Base-by-base conservation (phyloP, 2,113 vertebrate species). In the Morphnarchus princeps region DNA sequence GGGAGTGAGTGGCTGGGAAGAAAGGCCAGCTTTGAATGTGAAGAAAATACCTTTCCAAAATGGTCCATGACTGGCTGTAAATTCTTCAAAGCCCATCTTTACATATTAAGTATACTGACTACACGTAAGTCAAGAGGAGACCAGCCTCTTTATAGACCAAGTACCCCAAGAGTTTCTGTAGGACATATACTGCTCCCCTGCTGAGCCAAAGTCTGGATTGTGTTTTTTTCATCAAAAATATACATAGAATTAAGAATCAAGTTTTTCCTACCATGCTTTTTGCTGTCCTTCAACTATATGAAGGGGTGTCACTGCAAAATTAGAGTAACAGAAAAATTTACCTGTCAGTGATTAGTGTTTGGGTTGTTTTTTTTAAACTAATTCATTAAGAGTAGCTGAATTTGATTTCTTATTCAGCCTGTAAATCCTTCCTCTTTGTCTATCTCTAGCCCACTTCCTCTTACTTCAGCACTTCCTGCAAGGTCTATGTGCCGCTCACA, bases 391-490 rank as follows among this genome's bases (percentile, higher is more conserved):
- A 77, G 34, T 6, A 92, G 50, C 45, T 90, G 54, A 76, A 62
- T 85, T 92, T 83, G 50, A 58, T 61, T 61, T 54, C 74, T 93
- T 58, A 83, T 34, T 94, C 73, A 93, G 69, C 24, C 87, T 79
- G 49, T 32, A 88, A 82, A 87, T 49, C 54, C 25, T 89, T 81
- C 61, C 61, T 82, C 36, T 54, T 69, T 4, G 1, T 67, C 55
- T 55, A 7, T 52, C 89, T 89, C 81, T 52, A 94, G 52, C 61
- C 91, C 87, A 54, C 74, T 96, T 93, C 82, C 79, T 94, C 26
- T 91, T 82, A 84, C 77, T 52, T 76, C 87, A 96, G 78, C 85
- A 66, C 50, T 94, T 94, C 84, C 87, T 96, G 92, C 58, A 76
- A 80, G 62, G 85, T 93, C 58, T 61, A 59, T 11, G 73, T 82